Base-by-base conservation (phyloP, 2,113 vertebrate genomes). In the Campylomormyrus numenius region DNA sequence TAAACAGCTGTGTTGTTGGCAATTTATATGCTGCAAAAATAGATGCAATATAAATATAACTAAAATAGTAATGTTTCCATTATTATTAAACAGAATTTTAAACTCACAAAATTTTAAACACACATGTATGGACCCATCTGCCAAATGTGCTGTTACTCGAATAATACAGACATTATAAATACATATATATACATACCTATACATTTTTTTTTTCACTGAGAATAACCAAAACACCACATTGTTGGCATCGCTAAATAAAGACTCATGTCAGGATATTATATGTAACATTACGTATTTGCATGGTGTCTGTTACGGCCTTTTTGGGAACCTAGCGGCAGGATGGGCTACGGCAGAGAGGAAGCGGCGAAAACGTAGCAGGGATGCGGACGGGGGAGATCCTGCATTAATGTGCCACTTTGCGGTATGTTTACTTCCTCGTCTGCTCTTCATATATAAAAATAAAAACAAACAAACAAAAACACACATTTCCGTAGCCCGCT, bases 381-480 rank as follows among this genome's bases (percentile, higher is more conserved):
- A 66, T 31, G 62, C 27, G 13, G 62, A 31, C n/a, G 10, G 3
- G 50, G 35, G 19, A n/a, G 31, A n/a, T 56, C 53, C 6, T 84
- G 48, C 50, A 53, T 89, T 39, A 84, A 84, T 19, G 88, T 56
- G 27, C 42, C 39, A 77, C n/a, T 80, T 84, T 27, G 11, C 45
- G 49, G 35, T 45, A 6, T 90, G 53, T 90, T 87, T 86, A 70
- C n/a, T 90, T 86, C 58, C 56, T 27, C 70, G 5, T 48, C 46
- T 86, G 45, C 2, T 46, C 52, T 85, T 50, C 53, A 90, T 74
- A 87, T 35, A 56, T 17, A 80, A 56, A 83, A 27, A 87, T 49
- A 90, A 49, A 52, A 77, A 48, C 31, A 89, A 89, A 66, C 53
- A 80, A 83, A 83, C 35, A 87, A 70, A 89, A 89, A 66, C 53